Evolutionary conservation across 2,113 vertebrate species (phyloP), one percentile per base, ranked within the genome.

Genomic region (Maccullochella peelii): DNA sequence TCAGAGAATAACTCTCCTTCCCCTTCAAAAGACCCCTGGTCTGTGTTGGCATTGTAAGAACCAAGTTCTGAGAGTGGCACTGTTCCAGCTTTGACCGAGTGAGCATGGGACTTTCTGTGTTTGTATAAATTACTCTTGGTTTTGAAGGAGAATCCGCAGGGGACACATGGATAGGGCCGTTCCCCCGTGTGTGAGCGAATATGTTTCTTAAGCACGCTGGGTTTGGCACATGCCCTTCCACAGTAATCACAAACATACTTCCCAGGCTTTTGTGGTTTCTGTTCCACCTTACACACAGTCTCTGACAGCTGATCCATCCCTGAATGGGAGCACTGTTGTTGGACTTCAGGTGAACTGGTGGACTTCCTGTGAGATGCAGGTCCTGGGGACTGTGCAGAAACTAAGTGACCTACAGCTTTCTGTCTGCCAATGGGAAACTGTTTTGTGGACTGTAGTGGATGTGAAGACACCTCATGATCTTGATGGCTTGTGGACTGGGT

Each of bases 81-180:
- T 71, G 98, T 86, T 65, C 98, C 98, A 59, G 98, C 98, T 96
- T 99, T 99, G 91, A 99, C 97, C 18, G 97, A 97, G 90, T 99
- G 98, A 77, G 98, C 97, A 84, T 99, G 98, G 40, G 98, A 99
- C 92, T 99, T 99, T 90, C 98, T 96, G 95, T 99, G 98, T 96
- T 99, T 99, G 94, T 99, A 99, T 79, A 99, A 95, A 92, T 99
- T 99, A 92, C 98, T 99, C 95, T 99, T 99, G 0, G 98, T 99
- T 96, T 99, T 99, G 93, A 99, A 99, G 65, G 98, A 99, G 94
- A 99, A 99, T 59, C 98, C 98, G 76, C 98, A 99, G 67, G 98
- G 98, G 86, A 98, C 93, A 84, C 98, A 99, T 1, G 98, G 98
- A 79, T 99, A 99, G 0, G 98, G 98, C 80, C 98, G 95, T 87